These are phyloP conservation scores for Ciconia boyciana DNA, from an alignment of 2,113 vertebrate species.

Conservation along the genomic window DNA sequence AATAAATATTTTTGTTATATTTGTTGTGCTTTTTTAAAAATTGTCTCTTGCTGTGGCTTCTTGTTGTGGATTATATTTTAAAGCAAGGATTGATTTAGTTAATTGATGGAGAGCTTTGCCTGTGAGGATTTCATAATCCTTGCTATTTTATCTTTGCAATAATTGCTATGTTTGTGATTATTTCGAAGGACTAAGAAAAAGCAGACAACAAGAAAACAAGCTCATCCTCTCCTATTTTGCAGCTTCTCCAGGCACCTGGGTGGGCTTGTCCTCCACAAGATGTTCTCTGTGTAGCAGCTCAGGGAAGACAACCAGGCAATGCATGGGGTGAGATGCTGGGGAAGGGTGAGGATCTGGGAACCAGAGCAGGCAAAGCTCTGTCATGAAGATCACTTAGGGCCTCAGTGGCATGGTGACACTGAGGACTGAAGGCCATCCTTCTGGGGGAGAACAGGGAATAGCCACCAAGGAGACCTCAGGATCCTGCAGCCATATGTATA, in stretches of 20 bases:
- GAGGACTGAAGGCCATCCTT: not conserved
- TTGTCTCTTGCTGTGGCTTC: slow-evolving; percentile 1
- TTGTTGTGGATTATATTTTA: slow-evolving; percentile 36
- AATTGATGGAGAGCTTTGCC: slow-evolving; percentile 58
- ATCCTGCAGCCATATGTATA: too few species aligned
- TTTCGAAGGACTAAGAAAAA: slow-evolving; percentile 40
- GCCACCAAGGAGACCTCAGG: not conserved
- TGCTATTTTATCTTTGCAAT: slow-evolving; percentile 54
- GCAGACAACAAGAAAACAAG: slow-evolving; percentile 28
- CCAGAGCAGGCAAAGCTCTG: not conserved
- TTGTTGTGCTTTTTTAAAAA: not conserved
- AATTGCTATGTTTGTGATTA: slow-evolving; percentile 40
- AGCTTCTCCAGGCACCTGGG: slow-evolving; percentile 15
- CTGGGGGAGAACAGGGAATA: fast-evolving
- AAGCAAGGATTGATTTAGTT: slow-evolving; percentile 37
- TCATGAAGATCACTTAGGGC: not conserved
- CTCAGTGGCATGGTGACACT: not conserved
- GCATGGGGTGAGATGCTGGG: not conserved
- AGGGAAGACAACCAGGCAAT: not conserved
- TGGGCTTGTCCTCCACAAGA: not conserved
- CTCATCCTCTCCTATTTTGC: not conserved
- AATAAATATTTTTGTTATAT: not conserved
- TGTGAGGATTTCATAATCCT: slow-evolving; percentile 54
- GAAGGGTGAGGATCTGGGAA: not conserved
- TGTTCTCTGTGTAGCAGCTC: not conserved